Percentiles rank a stretch among this genome's conserved stretches.
Conservation (phyloP, 2,888 invertebrate genomes). For the Acheta domesticus region DNA sequence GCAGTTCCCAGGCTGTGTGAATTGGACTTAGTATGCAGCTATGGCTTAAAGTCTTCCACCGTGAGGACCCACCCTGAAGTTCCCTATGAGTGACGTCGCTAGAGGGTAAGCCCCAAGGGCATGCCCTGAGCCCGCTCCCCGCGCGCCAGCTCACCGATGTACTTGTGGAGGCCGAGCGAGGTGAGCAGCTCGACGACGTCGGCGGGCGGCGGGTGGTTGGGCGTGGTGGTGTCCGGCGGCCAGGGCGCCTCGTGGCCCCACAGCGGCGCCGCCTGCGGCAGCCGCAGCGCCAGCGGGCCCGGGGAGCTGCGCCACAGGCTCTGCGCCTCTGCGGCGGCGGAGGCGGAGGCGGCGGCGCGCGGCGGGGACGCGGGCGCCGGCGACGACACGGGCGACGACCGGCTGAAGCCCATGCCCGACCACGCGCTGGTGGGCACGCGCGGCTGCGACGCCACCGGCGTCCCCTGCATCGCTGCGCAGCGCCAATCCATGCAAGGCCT, state of each 20-base stretch:
- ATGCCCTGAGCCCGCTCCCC: conserved; percentile 79
- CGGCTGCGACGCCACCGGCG: not conserved
- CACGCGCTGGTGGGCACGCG: not conserved
- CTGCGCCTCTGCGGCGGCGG: not conserved
- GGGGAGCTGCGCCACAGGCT: not conserved
- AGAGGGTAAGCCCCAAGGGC: no score
- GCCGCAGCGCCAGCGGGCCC: not conserved
- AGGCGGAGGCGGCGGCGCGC: not conserved
- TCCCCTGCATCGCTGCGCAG: not conserved
- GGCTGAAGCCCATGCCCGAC: not conserved
- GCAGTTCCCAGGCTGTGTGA: no score
- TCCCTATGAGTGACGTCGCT: no score
- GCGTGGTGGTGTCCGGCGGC: not conserved
- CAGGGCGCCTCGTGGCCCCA: not conserved
- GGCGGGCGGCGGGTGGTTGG: not conserved
- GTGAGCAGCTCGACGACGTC: not conserved
- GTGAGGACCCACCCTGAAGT: no score
- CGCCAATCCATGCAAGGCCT: no score
- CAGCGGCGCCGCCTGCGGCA: not conserved
- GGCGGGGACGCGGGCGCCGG: not conserved
- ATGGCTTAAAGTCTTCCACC: no score
- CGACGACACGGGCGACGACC: not conserved
- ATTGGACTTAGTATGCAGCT: no score
- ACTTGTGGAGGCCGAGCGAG: not conserved
- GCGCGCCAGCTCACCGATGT: conserved; percentile 48